Conservation (phyloP, 2,797 vertebrate species). For the Ctenosaura bakeri region DNA sequence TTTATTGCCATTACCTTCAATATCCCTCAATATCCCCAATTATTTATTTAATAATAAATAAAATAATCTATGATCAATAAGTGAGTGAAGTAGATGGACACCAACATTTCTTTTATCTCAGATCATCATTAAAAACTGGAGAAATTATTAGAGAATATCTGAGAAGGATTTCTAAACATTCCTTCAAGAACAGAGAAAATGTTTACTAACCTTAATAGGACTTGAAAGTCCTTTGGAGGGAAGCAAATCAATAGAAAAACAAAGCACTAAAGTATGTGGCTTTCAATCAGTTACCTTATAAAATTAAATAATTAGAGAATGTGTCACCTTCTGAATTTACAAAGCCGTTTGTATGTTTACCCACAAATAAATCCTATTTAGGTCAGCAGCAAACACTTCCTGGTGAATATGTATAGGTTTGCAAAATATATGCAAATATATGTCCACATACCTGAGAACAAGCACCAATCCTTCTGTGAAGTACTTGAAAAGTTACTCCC, state of each 20-base stretch:
- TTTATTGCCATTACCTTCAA: conserved; percentile 61
- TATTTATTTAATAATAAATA: conserved; percentile 68
- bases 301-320: conserved; percentile 65
- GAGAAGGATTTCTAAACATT: conserved; percentile 71
- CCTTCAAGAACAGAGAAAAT: conserved; percentile 73
- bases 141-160: conserved; percentile 70
- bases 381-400: background rate
- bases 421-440: background rate
- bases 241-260: conserved; percentile 74
- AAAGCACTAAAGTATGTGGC: conserved; percentile 65
- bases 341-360: background rate
- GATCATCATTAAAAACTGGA: conserved; percentile 73
- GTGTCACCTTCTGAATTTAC: background rate
- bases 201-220: conserved; percentile 75
- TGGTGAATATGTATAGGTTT: background rate
- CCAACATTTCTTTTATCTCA: conserved; percentile 57
- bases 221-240: conserved; percentile 62
- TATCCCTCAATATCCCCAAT: conserved; percentile 48
- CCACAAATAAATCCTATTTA: background rate
- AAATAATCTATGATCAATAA: conserved; percentile 65
- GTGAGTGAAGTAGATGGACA: conserved; percentile 51
- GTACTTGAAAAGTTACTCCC: no score
- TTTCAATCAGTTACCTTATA: conserved; percentile 64
- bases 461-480: no score
- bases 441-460: background rate